These are phyloP conservation scores for Tribolium freemani DNA, from an alignment of 2,888 invertebrate genomes.

Conservation along the genomic window DNA sequence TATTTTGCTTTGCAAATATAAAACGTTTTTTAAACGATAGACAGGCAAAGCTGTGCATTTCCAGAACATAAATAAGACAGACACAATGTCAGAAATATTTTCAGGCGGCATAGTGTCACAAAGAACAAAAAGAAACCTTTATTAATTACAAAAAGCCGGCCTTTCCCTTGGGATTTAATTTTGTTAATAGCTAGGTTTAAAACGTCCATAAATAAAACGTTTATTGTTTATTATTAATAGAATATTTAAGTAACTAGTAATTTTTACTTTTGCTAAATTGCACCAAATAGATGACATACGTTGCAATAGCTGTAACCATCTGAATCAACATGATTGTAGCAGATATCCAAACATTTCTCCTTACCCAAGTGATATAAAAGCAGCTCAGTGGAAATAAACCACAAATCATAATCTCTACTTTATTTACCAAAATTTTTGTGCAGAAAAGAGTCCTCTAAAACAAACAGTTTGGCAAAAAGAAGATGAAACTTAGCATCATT, in stretches of 20 bases:
- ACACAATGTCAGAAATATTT: too few relatives aligned
- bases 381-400: neutral
- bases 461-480: neutral
- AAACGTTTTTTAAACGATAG: too few relatives aligned
- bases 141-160: too few relatives aligned
- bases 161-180: too few relatives aligned
- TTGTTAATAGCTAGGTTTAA: too few relatives aligned
- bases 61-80: neutral
- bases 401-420: neutral
- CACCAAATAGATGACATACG: neutral
- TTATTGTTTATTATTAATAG: too few relatives aligned
- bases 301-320: neutral
- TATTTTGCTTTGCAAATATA: neutral
- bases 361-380: neutral
- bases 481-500: neutral
- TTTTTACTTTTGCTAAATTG: neutral
- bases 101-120: too few relatives aligned
- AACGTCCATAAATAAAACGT: too few relatives aligned
- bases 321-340: neutral
- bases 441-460: neutral
- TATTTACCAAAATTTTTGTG: neutral
- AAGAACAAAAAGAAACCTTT: too few relatives aligned
- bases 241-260: neutral
- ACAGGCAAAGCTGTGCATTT: neutral
- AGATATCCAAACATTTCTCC: neutral